Evolutionary conservation across 2,113 vertebrate species (phyloP).

Genomic region (Gallinago media): DNA sequence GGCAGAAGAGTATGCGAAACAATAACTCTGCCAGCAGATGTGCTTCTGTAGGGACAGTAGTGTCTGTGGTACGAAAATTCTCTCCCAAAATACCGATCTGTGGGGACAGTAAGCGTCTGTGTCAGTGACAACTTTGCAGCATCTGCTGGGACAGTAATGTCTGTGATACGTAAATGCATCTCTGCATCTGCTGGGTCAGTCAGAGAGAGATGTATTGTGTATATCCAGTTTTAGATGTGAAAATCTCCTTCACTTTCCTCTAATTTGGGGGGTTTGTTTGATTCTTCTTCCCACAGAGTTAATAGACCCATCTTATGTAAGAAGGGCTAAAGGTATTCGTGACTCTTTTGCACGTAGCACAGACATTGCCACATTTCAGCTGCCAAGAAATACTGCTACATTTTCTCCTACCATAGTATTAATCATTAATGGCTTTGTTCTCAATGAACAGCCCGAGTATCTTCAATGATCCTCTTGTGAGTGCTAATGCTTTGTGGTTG

Average conservation of each 20-base stretch:
- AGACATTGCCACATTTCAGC: slow-evolving; percentile 32
- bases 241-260: slow-evolving; percentile 26
- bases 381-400: slow-evolving; percentile 57
- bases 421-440: slow-evolving; percentile 72
- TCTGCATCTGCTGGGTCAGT: slow-evolving; percentile 53
- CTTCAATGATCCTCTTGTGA: slow-evolving; percentile 66
- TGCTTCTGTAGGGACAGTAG: slow-evolving; percentile 62
- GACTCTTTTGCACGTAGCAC: slow-evolving; percentile 5
- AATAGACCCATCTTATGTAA: neutral
- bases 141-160: slow-evolving; percentile 67
- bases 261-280: neutral
- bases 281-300: slow-evolving; percentile 22
- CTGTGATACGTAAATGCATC: slow-evolving; percentile 47
- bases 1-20: slow-evolving; percentile 5
- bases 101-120: slow-evolving; percentile 71
- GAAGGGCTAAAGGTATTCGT: neutral
- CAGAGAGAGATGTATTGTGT: slow-evolving; percentile 64
- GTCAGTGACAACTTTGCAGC: slow-evolving; percentile 41
- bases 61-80: slow-evolving; percentile 57
- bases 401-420: slow-evolving; percentile 46
- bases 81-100: slow-evolving; percentile 16
- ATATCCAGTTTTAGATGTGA: slow-evolving; percentile 19
- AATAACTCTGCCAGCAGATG: slow-evolving; percentile 65
- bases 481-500: slow-evolving; percentile 53
- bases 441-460: slow-evolving; percentile 61